Evolutionary conservation across 2,888 invertebrate genomes (phyloP).

Genomic region (Oligia strigilis): DNA sequence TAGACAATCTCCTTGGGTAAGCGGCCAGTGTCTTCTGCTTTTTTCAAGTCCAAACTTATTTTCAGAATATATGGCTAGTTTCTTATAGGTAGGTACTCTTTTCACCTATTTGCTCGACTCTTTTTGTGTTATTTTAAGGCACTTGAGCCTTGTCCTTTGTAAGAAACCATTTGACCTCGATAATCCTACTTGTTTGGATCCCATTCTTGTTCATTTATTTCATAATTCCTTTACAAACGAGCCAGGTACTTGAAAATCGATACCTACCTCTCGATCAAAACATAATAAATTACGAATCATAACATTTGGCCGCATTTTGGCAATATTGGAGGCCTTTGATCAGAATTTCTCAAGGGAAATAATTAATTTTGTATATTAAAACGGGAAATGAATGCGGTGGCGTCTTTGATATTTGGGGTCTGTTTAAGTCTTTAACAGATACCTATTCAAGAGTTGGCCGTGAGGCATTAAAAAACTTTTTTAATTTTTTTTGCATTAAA

Average conservation of each 20-base stretch:
- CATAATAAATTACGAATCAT: constrained; percentile 27
- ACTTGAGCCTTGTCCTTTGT: not conserved
- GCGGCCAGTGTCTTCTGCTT: too few species aligned
- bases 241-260: constrained; percentile 1
- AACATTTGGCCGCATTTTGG: constrained; percentile 31
- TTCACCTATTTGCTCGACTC: not conserved
- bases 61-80: too few species aligned
- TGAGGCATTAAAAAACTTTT: not conserved
- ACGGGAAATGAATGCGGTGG: constrained; percentile 58
- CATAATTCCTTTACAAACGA: not conserved
- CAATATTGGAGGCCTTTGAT: constrained; percentile 54
- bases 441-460: constrained; percentile 7
- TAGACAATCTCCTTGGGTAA: too few species aligned
- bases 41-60: too few species aligned
- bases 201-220: not conserved
- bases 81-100: not conserved
- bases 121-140: not conserved
- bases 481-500: too few species aligned
- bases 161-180: not conserved
- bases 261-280: constrained; percentile 23
- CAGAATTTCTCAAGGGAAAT: constrained; percentile 55
- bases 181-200: constrained; percentile 3
- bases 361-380: constrained; percentile 64
- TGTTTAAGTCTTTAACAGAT: constrained; percentile 27
- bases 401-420: constrained; percentile 38